Conservation (phyloP, 2,113 vertebrate species). For the Deroptyus accipitrinus region DNA sequence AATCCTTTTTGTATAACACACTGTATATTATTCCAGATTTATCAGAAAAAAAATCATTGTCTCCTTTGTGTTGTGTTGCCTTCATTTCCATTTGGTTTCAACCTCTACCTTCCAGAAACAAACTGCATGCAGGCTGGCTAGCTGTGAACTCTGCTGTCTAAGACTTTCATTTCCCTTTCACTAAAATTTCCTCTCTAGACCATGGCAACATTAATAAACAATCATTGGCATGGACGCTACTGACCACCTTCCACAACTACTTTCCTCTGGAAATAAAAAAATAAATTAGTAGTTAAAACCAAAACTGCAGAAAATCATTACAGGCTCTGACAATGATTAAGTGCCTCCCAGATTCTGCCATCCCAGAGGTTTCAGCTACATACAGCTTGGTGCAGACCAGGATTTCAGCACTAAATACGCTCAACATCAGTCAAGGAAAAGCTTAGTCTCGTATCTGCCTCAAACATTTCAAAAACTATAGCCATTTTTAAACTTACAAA, state of each 20-base stretch:
- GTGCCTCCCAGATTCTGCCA: neutral
- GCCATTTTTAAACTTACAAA: conserved; percentile 7
- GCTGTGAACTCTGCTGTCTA: neutral
- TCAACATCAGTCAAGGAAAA: neutral
- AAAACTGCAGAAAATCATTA: neutral
- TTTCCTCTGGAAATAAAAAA: neutral
- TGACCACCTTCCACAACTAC: conserved; percentile 13
- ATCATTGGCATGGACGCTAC: neutral
- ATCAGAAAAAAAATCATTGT: neutral
- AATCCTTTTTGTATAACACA: neutral
- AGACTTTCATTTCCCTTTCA: conserved; percentile 41
- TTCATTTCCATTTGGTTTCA: neutral
- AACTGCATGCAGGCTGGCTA: neutral
- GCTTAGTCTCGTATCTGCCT: neutral
- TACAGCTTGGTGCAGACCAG: neutral
- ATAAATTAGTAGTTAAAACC: neutral
- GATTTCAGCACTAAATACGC: neutral
- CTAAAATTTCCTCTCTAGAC: conserved; percentile 34
- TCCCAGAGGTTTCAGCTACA: neutral
- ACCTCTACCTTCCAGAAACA: conserved; percentile 16
- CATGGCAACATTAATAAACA: conserved; percentile 35
- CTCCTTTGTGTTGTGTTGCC: neutral
- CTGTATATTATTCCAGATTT: neutral
- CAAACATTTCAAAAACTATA: neutral
- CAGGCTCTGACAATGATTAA: neutral